phyloP scores from a whole-genome alignment of 2,888 invertebrate genomes.

The Mesochorus sp. region DNA sequence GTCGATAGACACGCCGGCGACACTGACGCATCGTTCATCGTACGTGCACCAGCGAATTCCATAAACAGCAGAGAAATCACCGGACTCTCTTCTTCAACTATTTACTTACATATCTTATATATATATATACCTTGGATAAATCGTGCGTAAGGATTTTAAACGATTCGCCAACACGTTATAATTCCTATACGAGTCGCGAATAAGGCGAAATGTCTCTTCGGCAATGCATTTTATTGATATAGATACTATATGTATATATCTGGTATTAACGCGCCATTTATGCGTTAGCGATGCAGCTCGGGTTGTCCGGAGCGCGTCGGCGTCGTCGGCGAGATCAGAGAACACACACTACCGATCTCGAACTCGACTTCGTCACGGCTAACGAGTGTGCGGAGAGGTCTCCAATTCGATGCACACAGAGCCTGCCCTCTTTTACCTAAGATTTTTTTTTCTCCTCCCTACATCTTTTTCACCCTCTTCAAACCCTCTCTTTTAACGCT shows the following conservation, averaged over 20 bases:
- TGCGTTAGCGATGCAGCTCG: slow-evolving; percentile 16
- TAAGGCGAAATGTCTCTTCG: background rate
- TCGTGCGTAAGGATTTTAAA: background rate
- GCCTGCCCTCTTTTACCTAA: background rate
- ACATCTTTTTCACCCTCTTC: background rate
- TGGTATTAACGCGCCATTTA: slow-evolving; percentile 11
- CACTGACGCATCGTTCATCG: slow-evolving; percentile 26
- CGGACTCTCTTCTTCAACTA: background rate
- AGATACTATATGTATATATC: background rate
- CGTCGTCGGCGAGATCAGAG: slow-evolving; percentile 51
- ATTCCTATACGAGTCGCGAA: background rate
- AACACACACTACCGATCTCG: slow-evolving; percentile 39
- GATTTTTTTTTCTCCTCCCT: background rate
- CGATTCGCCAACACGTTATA: background rate
- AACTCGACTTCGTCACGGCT: slow-evolving; percentile 47
- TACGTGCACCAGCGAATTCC: slow-evolving; percentile 36
- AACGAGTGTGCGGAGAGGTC: slow-evolving; percentile 35
- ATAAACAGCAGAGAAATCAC: slow-evolving; percentile 23
- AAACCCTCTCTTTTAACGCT: background rate
- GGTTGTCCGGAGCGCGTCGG: slow-evolving; percentile 30
- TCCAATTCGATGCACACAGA: slow-evolving; percentile 26
- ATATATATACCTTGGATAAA: background rate
- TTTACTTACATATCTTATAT: background rate
- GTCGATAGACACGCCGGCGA: slow-evolving; percentile 2
- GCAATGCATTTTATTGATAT: background rate